A percentile compares a stretch with the other conserved stretches of the same genome.
These are phyloP conservation scores for Drosophila longiperda DNA, from an alignment of 2,888 invertebrate species.

Conservation along the genomic window DNA sequence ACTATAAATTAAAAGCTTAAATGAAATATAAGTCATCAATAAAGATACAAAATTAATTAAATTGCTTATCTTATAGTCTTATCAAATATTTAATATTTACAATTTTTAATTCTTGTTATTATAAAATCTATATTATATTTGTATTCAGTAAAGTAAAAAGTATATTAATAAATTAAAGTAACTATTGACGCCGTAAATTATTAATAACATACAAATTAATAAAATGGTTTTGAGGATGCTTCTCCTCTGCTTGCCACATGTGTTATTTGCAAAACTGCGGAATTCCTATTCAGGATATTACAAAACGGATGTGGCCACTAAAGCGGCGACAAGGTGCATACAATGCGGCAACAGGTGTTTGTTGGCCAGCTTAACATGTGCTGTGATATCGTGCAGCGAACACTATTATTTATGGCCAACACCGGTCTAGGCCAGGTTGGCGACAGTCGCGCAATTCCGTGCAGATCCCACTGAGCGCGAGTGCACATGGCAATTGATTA, in stretches of 20 bases:
- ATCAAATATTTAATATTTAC: not conserved
- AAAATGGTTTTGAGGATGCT: not conserved
- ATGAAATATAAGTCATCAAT: not conserved
- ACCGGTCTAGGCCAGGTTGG: conserved; percentile 8
- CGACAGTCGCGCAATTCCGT: conserved; percentile 19
- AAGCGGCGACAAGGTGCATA: conserved; percentile 40
- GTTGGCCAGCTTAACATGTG: conserved; percentile 17
- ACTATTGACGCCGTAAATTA: too few relatives aligned
- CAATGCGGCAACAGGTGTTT: conserved; percentile 69
- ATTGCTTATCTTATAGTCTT: not conserved
- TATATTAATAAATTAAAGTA: not conserved
- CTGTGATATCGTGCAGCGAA: conserved; percentile 7
- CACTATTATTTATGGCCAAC: conserved; percentile 61
- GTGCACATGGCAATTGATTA: conserved; percentile 69
- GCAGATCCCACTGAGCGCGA: conserved; percentile 36
- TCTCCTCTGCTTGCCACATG: not conserved
- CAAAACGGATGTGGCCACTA: conserved; percentile 48
- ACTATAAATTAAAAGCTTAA: not conserved
- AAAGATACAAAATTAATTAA: not conserved
- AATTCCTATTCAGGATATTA: not conserved
- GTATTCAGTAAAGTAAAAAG: not conserved
- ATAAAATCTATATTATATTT: not conserved
- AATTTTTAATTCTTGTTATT: not conserved
- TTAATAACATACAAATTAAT: too few relatives aligned
- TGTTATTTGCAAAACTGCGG: not conserved